These are phyloP conservation scores for Zelostemma sp. DNA, from an alignment of 1,140 invertebrate species.

Conservation along the genomic window DNA sequence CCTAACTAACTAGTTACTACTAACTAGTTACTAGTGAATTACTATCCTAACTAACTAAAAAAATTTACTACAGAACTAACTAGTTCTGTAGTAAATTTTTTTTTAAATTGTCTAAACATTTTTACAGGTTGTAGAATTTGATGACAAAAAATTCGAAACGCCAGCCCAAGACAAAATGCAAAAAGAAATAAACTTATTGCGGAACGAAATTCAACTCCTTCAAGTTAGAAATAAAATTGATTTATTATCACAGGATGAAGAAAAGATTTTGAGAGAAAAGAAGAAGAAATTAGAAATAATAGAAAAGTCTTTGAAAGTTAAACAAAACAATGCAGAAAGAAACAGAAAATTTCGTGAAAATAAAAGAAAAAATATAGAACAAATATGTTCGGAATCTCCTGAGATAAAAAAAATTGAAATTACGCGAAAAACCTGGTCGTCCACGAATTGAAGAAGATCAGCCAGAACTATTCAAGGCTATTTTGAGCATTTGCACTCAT, in stretches of 20 bases:
- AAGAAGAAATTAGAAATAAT: background rate
- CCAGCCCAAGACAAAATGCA: background rate
- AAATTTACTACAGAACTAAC: too few species aligned
- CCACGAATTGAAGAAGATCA: constrained; percentile 4
- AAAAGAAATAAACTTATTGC: constrained; percentile 2
- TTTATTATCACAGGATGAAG: constrained; percentile 1
- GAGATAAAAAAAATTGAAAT: background rate
- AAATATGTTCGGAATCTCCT: constrained; percentile 5
- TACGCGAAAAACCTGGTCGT: background rate
- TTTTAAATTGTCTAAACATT: too few species aligned
- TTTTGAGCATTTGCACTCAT: background rate
- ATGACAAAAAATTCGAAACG: background rate
- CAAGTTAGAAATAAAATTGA: background rate
- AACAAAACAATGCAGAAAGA: background rate
- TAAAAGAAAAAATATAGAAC: background rate
- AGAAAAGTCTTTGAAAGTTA: background rate
- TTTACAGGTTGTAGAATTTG: background rate
- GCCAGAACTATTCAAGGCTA: constrained; percentile 5
- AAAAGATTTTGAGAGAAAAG: background rate
- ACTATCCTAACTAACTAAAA: too few species aligned
- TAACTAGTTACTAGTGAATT: too few species aligned
- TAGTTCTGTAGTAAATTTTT: too few species aligned
- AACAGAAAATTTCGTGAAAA: background rate
- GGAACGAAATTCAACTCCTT: background rate
- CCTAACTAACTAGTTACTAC: too few species aligned